Evolutionary conservation across 2,888 invertebrate genomes (phyloP).

Genomic region (Imbricaverruca yamaguchii): DNA sequence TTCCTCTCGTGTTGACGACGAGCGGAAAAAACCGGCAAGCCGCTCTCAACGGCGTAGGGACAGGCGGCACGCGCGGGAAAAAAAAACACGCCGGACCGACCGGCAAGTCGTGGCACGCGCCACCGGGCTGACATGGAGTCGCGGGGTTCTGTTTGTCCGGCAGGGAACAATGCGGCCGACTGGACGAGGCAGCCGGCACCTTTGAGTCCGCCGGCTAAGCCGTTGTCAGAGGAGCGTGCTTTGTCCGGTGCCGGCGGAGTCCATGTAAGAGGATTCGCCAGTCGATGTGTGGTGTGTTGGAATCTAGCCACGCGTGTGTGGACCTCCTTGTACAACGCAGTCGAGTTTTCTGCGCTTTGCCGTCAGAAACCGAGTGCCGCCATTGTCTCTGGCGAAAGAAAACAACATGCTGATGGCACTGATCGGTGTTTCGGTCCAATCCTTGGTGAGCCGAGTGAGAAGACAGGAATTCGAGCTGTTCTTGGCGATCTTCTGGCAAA

Average conservation of each 20-base stretch:
- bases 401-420: not conserved
- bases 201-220: not conserved
- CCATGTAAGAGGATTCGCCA: not conserved
- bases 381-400: not conserved
- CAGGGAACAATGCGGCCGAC: not conserved
- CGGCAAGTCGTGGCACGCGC: not conserved
- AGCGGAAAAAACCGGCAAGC: not conserved
- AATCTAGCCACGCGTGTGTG: not conserved
- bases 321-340: not conserved
- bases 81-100: not conserved
- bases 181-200: not conserved
- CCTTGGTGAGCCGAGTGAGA: too few species aligned
- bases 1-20: not conserved
- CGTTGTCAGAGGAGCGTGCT: not conserved
- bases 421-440: not conserved
- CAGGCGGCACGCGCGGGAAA: not conserved
- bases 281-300: conserved; percentile 1
- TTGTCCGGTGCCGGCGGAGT: not conserved
- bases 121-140: not conserved
- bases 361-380: not conserved
- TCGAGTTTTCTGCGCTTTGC: not conserved
- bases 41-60: not conserved
- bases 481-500: too few species aligned
- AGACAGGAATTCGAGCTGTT: too few species aligned
- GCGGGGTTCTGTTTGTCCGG: not conserved